Percentiles rank a stretch among this genome's conserved stretches.
phyloP scores from a whole-genome alignment of 1,140 invertebrate genomes.

The Dufourea novaeangliae region DNA sequence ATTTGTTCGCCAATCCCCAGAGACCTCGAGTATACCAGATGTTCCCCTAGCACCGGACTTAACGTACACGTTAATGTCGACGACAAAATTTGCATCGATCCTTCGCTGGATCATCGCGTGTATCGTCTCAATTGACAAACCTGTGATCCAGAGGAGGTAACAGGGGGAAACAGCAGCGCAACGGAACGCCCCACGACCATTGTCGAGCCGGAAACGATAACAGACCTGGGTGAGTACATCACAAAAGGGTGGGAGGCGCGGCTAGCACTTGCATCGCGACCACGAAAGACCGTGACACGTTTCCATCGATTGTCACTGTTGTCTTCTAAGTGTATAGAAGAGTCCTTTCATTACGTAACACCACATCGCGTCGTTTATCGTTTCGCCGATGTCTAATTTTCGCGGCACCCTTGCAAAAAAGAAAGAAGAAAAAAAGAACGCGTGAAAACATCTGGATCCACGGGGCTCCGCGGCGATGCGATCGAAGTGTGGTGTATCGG shows the following conservation, averaged over 20 bases:
- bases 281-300: conserved; percentile 52
- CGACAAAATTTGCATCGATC: conserved; percentile 10
- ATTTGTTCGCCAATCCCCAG: conserved; percentile 8
- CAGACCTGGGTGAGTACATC: conserved; percentile 38
- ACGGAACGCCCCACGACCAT: conserved; percentile 9
- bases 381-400: conserved; percentile 42
- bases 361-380: neutral
- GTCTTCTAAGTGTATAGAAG: too few species aligned
- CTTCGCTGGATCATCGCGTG: conserved; percentile 30
- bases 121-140: conserved; percentile 38
- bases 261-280: conserved; percentile 18
- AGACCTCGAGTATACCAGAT: conserved; percentile 5
- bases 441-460: conserved; percentile 14
- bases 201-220: conserved; percentile 23
- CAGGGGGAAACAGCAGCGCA: neutral
- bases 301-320: conserved; percentile 24
- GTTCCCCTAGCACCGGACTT: conserved; percentile 2
- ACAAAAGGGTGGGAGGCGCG: conserved; percentile 19
- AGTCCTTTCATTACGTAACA: neutral
- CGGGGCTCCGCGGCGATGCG: neutral
- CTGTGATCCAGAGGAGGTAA: neutral
- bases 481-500: neutral
- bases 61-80: neutral
- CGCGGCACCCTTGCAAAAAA: neutral
- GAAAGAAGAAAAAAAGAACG: too few species aligned